Base-by-base conservation (phyloP, 1,140 invertebrate genomes). In the Cecropterus lyciades region DNA sequence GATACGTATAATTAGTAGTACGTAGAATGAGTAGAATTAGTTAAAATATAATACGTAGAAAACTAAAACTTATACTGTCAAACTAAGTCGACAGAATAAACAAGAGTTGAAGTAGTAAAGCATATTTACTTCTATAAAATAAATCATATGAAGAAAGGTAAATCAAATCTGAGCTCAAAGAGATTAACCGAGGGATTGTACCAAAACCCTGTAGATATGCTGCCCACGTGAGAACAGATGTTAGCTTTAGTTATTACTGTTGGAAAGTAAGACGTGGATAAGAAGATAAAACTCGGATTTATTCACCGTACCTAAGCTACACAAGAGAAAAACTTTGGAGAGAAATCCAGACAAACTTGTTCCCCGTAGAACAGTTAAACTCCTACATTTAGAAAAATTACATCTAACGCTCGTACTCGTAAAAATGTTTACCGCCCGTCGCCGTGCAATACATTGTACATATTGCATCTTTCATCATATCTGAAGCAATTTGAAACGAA, bases 241-340 rank as follows among this genome's bases (percentile, higher is more conserved):
- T 42, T 51, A 15, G 46, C 37, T 40, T 17, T 49, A 48, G 43
- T 49, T 63, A 63, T 63, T 63, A 51, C 15, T 42, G 30, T 52
- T 51, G 9, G 8, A 63, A 42, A 40, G 43, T 63, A 51, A 37
- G 16, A 52, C 16, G 30, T 27, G 13, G 17, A 52, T 63, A 51
- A 52, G 56, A 48, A 60, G 46, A 52, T 63, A 63, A 63, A 63
- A 63, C 33, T 63, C 52, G 11, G 46, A 51, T 63, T 63, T 60
- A 48, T 60, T 63, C 59, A 63, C 48, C 33, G 27, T 30, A 6
- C 27, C 7, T 30, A 30, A 3, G 27, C 33, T 63, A 24, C 33
- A 15, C 46, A 15, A 63, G 46, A 51, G 59, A 51, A 24, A 51
- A 63, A 63, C 33, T 63, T 52, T 10, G 17, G 4, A 1, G n/a